phyloP scores from a whole-genome alignment of 2,113 vertebrate species.

The Pao palembangensis region DNA sequence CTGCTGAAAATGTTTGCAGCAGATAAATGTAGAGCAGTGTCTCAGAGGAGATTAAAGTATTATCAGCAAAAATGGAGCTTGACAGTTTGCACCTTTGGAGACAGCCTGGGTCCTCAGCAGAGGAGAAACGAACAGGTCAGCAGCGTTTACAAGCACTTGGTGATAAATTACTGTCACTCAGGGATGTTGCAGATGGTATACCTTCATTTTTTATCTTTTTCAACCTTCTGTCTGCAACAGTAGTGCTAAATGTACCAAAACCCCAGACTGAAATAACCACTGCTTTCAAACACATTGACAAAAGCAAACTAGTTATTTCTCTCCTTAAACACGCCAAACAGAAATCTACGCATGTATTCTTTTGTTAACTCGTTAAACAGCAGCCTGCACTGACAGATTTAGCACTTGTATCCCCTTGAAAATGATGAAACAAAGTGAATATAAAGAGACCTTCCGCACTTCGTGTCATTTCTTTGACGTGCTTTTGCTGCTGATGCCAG shows the following conservation, averaged over 20 bases:
- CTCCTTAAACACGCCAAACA: too few species aligned
- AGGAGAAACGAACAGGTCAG: slow-evolving; percentile 7
- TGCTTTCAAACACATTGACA: too few species aligned
- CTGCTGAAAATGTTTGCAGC: too few species aligned
- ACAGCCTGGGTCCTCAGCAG: slow-evolving; percentile 7
- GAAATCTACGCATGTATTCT: too few species aligned
- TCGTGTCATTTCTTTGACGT: slow-evolving; percentile 33
- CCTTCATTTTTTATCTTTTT: neutral
- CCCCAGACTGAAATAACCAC: too few species aligned
- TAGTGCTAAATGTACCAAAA: slow-evolving; percentile 12
- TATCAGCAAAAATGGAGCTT: neutral
- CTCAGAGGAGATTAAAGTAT: neutral
- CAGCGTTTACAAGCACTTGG: neutral
- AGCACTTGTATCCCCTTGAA: slow-evolving; percentile 7
- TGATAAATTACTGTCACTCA: slow-evolving; percentile 9
- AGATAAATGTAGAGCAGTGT: neutral
- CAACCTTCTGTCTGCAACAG: slow-evolving; percentile 8
- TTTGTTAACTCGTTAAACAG: too few species aligned
- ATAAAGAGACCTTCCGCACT: neutral
- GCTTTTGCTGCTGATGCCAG: slow-evolving; percentile 48
- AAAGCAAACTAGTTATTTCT: too few species aligned
- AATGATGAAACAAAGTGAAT: slow-evolving; percentile 1
- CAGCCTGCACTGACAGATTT: too few species aligned
- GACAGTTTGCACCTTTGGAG: neutral
- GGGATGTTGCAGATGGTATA: slow-evolving; percentile 12